Evolutionary conservation across 2,797 vertebrate species (phyloP), one percentile per base, ranked within the genome.

Genomic region (Luscinia megarhynchos): DNA sequence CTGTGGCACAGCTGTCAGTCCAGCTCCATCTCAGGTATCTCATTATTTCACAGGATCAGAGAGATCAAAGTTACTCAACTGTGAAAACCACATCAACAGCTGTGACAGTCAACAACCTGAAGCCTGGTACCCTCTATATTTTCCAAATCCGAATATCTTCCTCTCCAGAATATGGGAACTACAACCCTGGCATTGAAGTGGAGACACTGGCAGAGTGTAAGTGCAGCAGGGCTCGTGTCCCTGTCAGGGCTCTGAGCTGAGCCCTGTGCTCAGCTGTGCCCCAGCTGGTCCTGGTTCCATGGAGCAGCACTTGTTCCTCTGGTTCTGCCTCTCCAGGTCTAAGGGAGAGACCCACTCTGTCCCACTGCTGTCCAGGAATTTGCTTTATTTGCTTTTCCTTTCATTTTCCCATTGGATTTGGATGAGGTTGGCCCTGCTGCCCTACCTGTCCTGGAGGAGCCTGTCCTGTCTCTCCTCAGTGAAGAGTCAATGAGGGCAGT

Each of bases 21-120:
- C 63, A 13, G 54, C 73, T 82, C 9, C 4, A 40, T 59, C 80
- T 80, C 10, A 5, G 58, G 21, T 76, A 19, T 94, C 84, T 95
- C 67, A 21, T 97, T 93, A 83, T 91, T 89, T 87, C 73, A 6
- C 97, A 99, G 99, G 99, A 99, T 95, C 99, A 99, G 96, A 99
- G 98, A 94, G 99, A 99, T 93, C 98, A 99, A 95, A 98, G 98
- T 58, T 99, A 99, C 95, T 99, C 99, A 7, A 99, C 98, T 4
- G 98, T 99, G 97, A 99, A 99, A 97, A 99, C 99, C 4, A 97
- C 98, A 9, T 96, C 98, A 27, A 98, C 99, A 0, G 97, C 98
- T 0, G 98, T 99, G 97, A 99, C 98, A 2, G 98, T 99, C 95
- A 98, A 98, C 97, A 99, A 99, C 97, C 98, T 99, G 90, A 99